A percentile compares a stretch with the other conserved stretches of the same genome.
Evolutionary conservation across 2,797 vertebrate genomes (phyloP).

Genomic region (Monodelphis domestica): DNA sequence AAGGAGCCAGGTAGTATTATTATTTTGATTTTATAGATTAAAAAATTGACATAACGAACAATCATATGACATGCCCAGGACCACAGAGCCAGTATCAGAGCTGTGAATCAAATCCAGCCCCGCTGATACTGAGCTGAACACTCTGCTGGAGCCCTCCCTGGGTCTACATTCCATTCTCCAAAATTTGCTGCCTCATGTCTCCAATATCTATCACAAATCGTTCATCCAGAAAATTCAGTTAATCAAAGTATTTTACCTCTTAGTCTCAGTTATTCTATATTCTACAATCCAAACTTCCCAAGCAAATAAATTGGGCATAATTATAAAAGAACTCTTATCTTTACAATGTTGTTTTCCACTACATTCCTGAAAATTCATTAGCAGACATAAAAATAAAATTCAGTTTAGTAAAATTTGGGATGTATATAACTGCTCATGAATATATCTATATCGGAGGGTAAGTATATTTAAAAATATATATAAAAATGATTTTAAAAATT

Average conservation of each 20-base stretch:
- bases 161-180: background rate
- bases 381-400: slow-evolving; percentile 2
- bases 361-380: background rate
- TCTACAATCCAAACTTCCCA: background rate
- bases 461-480: background rate
- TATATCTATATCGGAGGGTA: background rate
- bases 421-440: background rate
- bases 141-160: background rate
- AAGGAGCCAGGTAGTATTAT: background rate
- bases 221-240: background rate
- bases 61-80: background rate
- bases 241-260: background rate
- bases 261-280: background rate
- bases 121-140: background rate
- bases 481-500: background rate
- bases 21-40: background rate
- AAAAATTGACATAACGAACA: background rate
- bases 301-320: background rate
- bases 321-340: background rate
- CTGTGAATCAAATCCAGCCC: background rate
- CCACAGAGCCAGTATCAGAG: background rate
- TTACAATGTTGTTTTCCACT: background rate
- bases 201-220: background rate
- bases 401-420: background rate
- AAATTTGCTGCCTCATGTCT: too few species aligned